Percentiles rank a stretch among this genome's conserved stretches.
Evolutionary conservation across 2,888 invertebrate genomes (phyloP).

Genomic region (Machimus rusticus): DNA sequence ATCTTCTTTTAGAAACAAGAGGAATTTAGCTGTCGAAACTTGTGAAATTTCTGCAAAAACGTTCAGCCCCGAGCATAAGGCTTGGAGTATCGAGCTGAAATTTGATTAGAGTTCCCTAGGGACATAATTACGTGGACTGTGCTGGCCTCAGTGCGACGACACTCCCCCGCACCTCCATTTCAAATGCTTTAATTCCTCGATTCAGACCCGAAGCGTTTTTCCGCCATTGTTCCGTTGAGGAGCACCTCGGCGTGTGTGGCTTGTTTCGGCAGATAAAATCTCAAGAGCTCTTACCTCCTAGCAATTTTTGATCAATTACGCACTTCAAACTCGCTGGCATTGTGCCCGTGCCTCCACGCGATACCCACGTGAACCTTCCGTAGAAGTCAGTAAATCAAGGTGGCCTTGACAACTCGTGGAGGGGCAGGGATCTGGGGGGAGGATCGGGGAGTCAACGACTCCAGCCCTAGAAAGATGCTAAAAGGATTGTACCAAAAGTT

Average conservation of each 20-base stretch:
- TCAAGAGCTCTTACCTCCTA: background rate
- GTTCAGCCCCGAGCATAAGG: background rate
- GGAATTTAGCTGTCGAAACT: background rate
- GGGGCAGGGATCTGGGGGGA: background rate
- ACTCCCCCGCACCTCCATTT: background rate
- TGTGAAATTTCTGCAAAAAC: background rate
- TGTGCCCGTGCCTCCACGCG: background rate
- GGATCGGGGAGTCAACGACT: background rate
- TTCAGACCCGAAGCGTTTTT: background rate
- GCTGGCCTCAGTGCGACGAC: background rate
- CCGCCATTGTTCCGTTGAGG: background rate
- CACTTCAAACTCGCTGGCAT: slow-evolving; percentile 9
- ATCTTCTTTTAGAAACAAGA: background rate
- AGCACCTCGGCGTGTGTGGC: background rate
- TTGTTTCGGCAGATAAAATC: slow-evolving; percentile 25
- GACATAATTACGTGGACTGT: slow-evolving; percentile 3
- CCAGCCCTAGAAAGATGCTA: background rate
- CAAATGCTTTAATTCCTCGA: background rate
- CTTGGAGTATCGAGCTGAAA: background rate
- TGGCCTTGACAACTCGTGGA: background rate
- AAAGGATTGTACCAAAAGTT: slow-evolving; percentile 32
- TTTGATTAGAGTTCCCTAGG: background rate
- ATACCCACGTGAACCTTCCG: background rate
- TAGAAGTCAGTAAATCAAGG: background rate
- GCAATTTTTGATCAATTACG: slow-evolving; percentile 34